Percentiles rank a stretch among this genome's conserved stretches.
These are phyloP conservation scores for Megaleporinus macrocephalus DNA, from an alignment of 2,113 vertebrate genomes.

Conservation along the genomic window DNA sequence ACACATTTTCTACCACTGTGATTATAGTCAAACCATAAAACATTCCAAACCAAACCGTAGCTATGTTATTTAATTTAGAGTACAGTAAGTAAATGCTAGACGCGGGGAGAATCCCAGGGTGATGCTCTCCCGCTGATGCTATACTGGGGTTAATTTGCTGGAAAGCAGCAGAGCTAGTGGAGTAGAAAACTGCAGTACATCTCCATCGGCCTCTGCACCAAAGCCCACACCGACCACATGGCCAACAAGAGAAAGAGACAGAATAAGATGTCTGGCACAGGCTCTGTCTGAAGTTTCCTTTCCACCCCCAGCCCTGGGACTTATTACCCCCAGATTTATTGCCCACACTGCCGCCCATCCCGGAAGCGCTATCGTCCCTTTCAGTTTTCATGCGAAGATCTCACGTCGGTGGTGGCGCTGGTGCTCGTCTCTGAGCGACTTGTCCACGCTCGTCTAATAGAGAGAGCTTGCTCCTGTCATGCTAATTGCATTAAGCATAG, in stretches of 20 bases:
- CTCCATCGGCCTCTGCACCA: conserved; percentile 9
- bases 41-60: not conserved
- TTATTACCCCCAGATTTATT: not conserved
- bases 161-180: conserved; percentile 27
- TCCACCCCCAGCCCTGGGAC: not conserved
- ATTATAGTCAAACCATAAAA: not conserved
- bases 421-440: not conserved
- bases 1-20: not conserved
- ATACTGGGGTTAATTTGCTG: conserved; percentile 33
- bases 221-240: not conserved
- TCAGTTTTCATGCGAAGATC: not conserved
- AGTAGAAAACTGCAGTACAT: conserved; percentile 25
- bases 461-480: not conserved
- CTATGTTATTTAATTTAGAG: not conserved
- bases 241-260: not conserved
- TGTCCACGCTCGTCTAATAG: not conserved
- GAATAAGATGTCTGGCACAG: not conserved
- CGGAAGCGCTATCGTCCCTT: not conserved
- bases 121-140: not conserved
- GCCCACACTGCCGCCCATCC: not conserved
- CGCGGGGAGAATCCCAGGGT: not conserved
- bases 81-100: not conserved
- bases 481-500: conserved; percentile 35
- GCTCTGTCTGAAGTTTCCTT: not conserved
- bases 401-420: not conserved